Conservation (phyloP, 2,888 invertebrate species). For the Microctonus aethiopoides region DNA sequence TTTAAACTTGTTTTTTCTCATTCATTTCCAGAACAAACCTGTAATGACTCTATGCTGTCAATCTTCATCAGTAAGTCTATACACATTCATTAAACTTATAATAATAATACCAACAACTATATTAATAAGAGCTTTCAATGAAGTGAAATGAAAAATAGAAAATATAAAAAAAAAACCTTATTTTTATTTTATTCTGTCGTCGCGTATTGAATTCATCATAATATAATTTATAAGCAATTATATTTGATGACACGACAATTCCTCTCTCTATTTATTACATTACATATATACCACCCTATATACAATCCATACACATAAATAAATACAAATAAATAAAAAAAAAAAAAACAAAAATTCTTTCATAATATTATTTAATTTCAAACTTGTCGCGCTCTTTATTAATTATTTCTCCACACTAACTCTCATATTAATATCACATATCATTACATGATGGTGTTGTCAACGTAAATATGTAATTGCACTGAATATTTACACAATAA, state of each 20-base stretch:
- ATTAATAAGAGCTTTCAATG: not conserved
- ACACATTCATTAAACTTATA: not conserved
- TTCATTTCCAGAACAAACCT: not conserved
- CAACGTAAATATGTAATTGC: not conserved
- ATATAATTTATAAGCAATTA: not conserved
- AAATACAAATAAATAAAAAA: not conserved
- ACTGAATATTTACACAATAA: constrained; percentile 1
- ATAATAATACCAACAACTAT: constrained; percentile 13
- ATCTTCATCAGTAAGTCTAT: constrained; percentile 54
- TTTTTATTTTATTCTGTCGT: not conserved
- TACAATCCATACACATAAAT: not conserved
- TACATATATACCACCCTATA: too few species aligned
- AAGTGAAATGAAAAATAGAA: not conserved
- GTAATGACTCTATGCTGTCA: constrained; percentile 57
- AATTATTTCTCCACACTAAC: not conserved
- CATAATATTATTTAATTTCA: too few species aligned
- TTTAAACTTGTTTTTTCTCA: too few species aligned
- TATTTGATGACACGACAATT: constrained; percentile 6
- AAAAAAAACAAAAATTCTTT: too few species aligned
- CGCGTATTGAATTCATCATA: constrained; percentile 20
- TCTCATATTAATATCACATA: constrained; percentile 22
- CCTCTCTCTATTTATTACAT: too few species aligned
- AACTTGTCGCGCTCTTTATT: too few species aligned
- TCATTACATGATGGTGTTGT: constrained; percentile 29
- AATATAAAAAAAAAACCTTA: not conserved